These are phyloP conservation scores for Drosophila peninsularis DNA, from an alignment of 2,888 invertebrate species.

Conservation along the genomic window DNA sequence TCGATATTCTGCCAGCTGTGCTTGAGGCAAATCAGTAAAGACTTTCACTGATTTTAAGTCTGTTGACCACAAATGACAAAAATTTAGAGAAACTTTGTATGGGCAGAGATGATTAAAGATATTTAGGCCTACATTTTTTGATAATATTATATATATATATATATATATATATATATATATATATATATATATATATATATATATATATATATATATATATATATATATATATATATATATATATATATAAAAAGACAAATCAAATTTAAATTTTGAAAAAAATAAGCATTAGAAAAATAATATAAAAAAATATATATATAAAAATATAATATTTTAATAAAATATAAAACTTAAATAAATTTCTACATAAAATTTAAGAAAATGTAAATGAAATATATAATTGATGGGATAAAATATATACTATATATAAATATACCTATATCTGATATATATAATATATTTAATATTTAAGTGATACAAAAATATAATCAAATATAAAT, in stretches of 20 bases:
- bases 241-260: background rate
- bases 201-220: too few relatives aligned
- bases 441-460: too few relatives aligned
- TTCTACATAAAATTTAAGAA: too few relatives aligned
- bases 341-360: background rate
- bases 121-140: background rate
- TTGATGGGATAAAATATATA: too few relatives aligned
- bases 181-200: background rate
- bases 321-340: too few relatives aligned
- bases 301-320: background rate
- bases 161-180: background rate
- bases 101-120: too few relatives aligned
- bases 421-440: too few relatives aligned
- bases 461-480: too few relatives aligned
- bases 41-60: constrained; percentile 16
- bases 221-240: too few relatives aligned
- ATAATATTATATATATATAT: background rate
- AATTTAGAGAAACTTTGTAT: constrained; percentile 8
- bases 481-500: too few relatives aligned
- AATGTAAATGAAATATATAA: too few relatives aligned
- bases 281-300: background rate
- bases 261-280: background rate
- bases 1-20: constrained; percentile 9
- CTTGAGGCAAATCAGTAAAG: background rate
- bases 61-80: background rate